These are phyloP conservation scores for Drosophila borborema DNA, from an alignment of 2,888 invertebrate species.

Conservation along the genomic window DNA sequence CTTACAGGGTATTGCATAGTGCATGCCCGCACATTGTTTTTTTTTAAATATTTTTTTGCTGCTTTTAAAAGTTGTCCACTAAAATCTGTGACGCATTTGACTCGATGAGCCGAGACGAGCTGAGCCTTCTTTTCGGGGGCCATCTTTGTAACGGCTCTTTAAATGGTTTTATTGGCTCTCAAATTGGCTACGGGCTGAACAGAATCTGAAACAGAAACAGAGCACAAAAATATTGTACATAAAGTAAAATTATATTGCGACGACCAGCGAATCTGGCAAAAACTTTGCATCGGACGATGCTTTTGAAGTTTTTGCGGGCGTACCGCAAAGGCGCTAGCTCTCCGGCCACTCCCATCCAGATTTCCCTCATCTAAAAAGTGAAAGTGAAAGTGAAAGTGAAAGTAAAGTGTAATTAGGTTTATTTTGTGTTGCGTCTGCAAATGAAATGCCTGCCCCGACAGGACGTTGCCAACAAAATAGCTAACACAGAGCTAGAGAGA, in stretches of 20 bases:
- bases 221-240: conserved; percentile 51
- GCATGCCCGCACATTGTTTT: not conserved
- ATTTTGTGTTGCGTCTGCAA: conserved; percentile 68
- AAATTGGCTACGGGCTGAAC: conserved; percentile 64
- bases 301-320: conserved; percentile 67
- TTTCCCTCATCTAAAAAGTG: conserved; percentile 8
- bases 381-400: conserved; percentile 67
- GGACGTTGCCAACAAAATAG: conserved; percentile 45
- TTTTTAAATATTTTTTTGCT: not conserved
- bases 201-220: conserved; percentile 10
- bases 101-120: conserved; percentile 34
- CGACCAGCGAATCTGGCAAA: conserved; percentile 55
- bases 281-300: conserved; percentile 68
- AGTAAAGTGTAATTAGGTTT: conserved; percentile 79
- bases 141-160: conserved; percentile 53
- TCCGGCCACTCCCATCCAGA: not conserved
- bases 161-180: conserved; percentile 73
- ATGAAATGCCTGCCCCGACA: conserved; percentile 53
- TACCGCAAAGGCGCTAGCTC: conserved; percentile 21
- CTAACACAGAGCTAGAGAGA: not conserved
- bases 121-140: conserved; percentile 8
- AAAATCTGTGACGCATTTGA: conserved; percentile 55
- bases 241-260: conserved; percentile 72
- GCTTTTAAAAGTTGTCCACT: conserved; percentile 33
- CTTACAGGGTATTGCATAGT: conserved; percentile 10